Evolutionary conservation across 35 echinoderm and acorn worm species (phyloP).

Genomic region (Patiria miniata): DNA sequence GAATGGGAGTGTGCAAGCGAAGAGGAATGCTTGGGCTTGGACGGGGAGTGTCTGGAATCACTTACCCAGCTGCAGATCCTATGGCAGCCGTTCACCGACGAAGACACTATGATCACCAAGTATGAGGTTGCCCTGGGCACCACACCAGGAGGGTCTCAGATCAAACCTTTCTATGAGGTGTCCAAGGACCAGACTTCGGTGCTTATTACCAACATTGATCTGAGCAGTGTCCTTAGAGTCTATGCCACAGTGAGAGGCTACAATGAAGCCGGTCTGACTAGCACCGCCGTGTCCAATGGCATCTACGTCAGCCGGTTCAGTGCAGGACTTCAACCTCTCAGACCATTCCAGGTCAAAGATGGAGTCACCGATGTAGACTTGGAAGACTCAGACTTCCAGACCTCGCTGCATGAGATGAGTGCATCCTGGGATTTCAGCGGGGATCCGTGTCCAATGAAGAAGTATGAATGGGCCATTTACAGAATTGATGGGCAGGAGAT

Average conservation of each 20-base stretch:
- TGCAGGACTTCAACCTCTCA: constrained; percentile 29
- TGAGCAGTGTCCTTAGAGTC: background rate
- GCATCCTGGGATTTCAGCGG: constrained; percentile 57
- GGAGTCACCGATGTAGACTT: background rate
- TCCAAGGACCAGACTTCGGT: background rate
- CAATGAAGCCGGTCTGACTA: constrained; percentile 42
- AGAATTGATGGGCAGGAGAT: constrained; percentile 41
- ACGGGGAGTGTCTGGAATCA: constrained; percentile 42
- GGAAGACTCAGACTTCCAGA: constrained; percentile 43
- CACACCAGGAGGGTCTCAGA: background rate
- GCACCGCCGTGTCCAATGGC: constrained; percentile 38
- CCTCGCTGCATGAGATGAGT: constrained; percentile 10
- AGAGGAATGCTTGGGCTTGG: constrained; percentile 23
- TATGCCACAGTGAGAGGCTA: constrained; percentile 37
- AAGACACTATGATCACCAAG: constrained; percentile 10
- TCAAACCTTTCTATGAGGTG: constrained; percentile 12
- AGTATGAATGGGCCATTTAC: constrained; percentile 63
- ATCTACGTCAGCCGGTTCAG: constrained; percentile 41
- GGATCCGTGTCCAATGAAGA: constrained; percentile 56
- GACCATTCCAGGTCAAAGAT: constrained; percentile 26
- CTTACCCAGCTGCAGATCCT: constrained; percentile 26
- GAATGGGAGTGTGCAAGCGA: constrained; percentile 9
- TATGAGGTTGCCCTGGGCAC: constrained; percentile 14
- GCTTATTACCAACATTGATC: background rate
- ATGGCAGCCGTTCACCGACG: constrained; percentile 47